A percentile compares a stretch with the other conserved stretches of the same genome.
These are phyloP conservation scores for Pomatorhinus ruficollis DNA, from an alignment of 2,113 vertebrate species.

Conservation along the genomic window DNA sequence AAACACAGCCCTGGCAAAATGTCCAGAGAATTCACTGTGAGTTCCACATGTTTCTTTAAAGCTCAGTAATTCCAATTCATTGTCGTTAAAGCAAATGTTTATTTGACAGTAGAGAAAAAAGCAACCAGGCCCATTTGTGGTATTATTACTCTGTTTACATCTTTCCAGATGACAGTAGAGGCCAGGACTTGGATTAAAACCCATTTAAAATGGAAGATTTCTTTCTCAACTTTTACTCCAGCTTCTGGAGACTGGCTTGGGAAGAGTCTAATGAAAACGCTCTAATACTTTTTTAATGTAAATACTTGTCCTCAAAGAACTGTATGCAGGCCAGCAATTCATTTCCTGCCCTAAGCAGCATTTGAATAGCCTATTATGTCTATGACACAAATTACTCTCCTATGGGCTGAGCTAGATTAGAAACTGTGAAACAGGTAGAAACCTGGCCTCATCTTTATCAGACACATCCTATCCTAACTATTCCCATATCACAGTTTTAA, in stretches of 20 bases:
- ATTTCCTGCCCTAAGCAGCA: neutral
- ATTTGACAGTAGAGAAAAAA: neutral
- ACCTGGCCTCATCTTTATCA: neutral
- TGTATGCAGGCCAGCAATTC: neutral
- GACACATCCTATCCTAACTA: neutral
- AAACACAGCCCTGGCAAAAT: neutral
- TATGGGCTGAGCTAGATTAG: neutral
- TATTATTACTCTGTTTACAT: neutral
- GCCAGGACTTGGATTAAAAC: neutral
- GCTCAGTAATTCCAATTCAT: neutral
- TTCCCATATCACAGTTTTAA: neutral
- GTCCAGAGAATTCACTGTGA: neutral
- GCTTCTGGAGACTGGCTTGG: neutral
- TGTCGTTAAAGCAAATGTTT: neutral
- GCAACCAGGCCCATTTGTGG: neutral
- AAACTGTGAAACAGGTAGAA: constrained; percentile 10
- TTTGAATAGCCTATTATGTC: neutral
- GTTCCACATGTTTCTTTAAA: neutral
- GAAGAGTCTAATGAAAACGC: neutral
- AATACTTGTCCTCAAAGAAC: neutral
- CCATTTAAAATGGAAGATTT: neutral
- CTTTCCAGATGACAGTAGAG: neutral
- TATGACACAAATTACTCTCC: neutral
- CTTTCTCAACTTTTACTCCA: neutral
- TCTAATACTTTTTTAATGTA: neutral